A percentile compares a stretch with the other conserved stretches of the same genome.
Evolutionary conservation across 2,888 invertebrate genomes (phyloP).

Genomic region (Athalia rosae): DNA sequence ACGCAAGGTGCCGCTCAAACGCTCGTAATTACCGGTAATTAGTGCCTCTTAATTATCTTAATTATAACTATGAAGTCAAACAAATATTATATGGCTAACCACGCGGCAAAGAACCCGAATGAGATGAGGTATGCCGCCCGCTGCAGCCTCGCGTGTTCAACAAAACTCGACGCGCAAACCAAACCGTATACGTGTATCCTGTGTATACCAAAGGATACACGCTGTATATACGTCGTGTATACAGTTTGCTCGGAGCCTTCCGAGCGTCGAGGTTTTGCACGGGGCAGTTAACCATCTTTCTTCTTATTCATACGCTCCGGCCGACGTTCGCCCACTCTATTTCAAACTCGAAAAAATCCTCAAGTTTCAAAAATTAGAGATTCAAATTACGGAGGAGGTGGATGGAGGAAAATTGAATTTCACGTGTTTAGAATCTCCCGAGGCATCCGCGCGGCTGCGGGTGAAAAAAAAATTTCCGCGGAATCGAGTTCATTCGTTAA

Average conservation of each 20-base stretch:
- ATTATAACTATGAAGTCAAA: conserved; percentile 66
- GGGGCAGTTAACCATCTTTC: conserved; percentile 60
- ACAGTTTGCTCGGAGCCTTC: conserved; percentile 52
- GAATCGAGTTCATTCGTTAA: too few species aligned
- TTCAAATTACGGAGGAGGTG: too few species aligned
- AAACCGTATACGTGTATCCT: not conserved
- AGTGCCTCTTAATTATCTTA: conserved; percentile 65
- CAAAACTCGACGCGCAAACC: not conserved
- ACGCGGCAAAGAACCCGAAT: conserved; percentile 56
- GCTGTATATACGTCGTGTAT: conserved; percentile 12
- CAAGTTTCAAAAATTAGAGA: too few species aligned
- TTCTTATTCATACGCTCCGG: conserved; percentile 39
- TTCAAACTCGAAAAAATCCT: not conserved
- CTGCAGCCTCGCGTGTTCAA: conserved; percentile 42
- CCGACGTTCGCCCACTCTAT: not conserved
- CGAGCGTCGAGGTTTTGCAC: conserved; percentile 62
- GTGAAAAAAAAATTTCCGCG: too few species aligned
- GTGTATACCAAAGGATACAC: conserved; percentile 46
- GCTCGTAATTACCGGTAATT: conserved; percentile 67
- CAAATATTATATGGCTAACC: conserved; percentile 56
- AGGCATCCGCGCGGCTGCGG: too few species aligned
- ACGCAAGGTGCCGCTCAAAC: conserved; percentile 61
- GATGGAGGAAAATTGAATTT: too few species aligned
- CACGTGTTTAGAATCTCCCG: too few species aligned
- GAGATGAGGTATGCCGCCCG: conserved; percentile 46